Percentiles rank a stretch among this genome's conserved stretches.
Conservation (phyloP, 37 sponge, comb jelly and placozoan species). For the Crambe crambe region DNA sequence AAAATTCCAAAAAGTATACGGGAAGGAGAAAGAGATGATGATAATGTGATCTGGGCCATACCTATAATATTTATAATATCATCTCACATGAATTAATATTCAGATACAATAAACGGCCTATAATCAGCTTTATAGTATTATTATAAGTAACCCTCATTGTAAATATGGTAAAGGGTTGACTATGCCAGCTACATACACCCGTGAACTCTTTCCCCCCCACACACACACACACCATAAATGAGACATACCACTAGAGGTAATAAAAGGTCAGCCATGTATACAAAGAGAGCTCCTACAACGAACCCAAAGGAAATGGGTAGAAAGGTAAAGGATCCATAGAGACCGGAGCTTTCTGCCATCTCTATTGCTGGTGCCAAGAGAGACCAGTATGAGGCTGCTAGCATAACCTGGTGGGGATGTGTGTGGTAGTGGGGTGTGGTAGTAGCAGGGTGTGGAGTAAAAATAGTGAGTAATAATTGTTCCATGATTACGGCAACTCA, state of each 20-base stretch:
- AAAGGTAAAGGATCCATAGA: conserved; percentile 70
- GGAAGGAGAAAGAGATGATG: no score
- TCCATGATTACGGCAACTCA: conserved; percentile 30
- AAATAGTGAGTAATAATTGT: not conserved
- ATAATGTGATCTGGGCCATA: no score
- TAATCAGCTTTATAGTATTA: no score
- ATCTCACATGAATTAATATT: no score
- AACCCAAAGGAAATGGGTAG: conserved; percentile 88
- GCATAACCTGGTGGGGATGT: conserved; percentile 81
- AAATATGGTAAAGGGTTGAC: no score
- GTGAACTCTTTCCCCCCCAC: not conserved
- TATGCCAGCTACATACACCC: no score
- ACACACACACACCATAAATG: not conserved
- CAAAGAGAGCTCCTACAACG: conserved; percentile 84
- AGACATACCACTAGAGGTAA: conserved; percentile 62
- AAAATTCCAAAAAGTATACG: no score
- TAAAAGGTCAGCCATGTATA: conserved; percentile 76
- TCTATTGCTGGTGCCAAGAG: conserved; percentile 94
- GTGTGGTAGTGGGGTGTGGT: not conserved
- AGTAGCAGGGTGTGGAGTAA: not conserved
- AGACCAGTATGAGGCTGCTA: conserved; percentile 98
- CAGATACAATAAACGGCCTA: no score
- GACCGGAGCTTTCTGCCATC: conserved; percentile 75
- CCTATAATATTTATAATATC: no score
- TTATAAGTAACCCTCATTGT: no score